Percentiles rank a stretch among this genome's conserved stretches.
Conservation (phyloP, 2,888 invertebrate genomes). For the Linyphia triangularis region DNA sequence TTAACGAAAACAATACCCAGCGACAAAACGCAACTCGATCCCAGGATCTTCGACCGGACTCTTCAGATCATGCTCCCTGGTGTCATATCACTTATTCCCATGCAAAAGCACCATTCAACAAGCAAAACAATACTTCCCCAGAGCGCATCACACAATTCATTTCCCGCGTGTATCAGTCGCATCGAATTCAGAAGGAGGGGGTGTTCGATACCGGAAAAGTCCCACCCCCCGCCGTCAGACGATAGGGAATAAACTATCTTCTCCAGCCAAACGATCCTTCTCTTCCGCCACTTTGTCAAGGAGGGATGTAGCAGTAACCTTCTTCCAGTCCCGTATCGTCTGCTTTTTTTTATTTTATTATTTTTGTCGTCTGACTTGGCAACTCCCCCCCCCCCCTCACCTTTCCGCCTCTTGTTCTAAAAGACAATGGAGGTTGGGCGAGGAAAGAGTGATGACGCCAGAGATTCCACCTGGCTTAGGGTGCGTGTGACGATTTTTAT, state of each 20-base stretch:
- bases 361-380: background rate
- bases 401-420: background rate
- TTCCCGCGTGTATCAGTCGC: background rate
- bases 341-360: background rate
- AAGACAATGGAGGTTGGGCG: too few species aligned
- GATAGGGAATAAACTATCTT: conserved; percentile 9
- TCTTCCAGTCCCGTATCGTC: background rate
- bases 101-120: background rate
- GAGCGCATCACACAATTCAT: background rate
- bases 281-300: conserved; percentile 51
- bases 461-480: too few species aligned
- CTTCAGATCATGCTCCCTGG: too few species aligned
- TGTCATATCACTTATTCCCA: too few species aligned
- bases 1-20: too few species aligned
- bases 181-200: too few species aligned
- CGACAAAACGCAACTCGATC: too few species aligned
- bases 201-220: too few species aligned
- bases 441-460: too few species aligned
- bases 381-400: background rate
- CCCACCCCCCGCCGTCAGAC: background rate
- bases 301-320: conserved; percentile 5
- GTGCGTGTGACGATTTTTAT: too few species aligned
- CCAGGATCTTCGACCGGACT: too few species aligned
- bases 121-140: background rate
- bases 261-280: conserved; percentile 44